Evolutionary conservation across 2,888 invertebrate species (phyloP).

Genomic region (Eugnorisma glareosa): DNA sequence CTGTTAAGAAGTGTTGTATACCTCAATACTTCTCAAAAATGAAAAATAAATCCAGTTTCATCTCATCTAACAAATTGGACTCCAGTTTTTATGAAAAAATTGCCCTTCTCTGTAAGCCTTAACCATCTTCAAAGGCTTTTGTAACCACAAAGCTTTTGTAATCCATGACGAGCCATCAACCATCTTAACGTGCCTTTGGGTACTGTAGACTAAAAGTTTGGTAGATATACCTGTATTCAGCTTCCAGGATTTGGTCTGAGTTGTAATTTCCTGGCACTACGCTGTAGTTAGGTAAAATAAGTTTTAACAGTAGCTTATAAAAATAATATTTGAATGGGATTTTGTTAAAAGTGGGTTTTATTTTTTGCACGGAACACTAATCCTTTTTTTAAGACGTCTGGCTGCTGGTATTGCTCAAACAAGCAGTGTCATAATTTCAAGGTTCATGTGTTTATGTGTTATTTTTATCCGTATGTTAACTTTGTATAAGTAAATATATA

Average conservation of each 20-base stretch:
- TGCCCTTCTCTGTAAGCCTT: conserved; percentile 1
- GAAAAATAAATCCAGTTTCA: not conserved
- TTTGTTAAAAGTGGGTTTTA: no score
- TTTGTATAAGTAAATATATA: not conserved
- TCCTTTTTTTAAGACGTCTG: not conserved
- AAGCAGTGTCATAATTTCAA: not conserved
- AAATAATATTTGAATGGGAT: no score
- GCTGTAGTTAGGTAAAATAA: not conserved
- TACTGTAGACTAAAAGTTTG: conserved; percentile 23
- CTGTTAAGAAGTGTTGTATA: not conserved
- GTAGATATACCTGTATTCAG: not conserved
- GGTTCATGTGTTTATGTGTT: no score
- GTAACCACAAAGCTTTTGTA: conserved; percentile 18
- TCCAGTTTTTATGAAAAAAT: conserved; percentile 3
- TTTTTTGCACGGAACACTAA: no score
- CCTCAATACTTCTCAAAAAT: not conserved
- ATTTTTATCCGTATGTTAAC: no score
- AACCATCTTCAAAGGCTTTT: conserved; percentile 36
- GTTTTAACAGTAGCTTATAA: no score
- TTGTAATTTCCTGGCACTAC: not conserved
- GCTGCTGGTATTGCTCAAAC: not conserved
- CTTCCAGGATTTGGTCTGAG: not conserved
- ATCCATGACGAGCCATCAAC: not conserved
- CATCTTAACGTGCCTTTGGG: conserved; percentile 22
- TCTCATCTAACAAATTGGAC: not conserved